phyloP scores from a whole-genome alignment of 2,113 vertebrate genomes.

The Bubo bubo region DNA sequence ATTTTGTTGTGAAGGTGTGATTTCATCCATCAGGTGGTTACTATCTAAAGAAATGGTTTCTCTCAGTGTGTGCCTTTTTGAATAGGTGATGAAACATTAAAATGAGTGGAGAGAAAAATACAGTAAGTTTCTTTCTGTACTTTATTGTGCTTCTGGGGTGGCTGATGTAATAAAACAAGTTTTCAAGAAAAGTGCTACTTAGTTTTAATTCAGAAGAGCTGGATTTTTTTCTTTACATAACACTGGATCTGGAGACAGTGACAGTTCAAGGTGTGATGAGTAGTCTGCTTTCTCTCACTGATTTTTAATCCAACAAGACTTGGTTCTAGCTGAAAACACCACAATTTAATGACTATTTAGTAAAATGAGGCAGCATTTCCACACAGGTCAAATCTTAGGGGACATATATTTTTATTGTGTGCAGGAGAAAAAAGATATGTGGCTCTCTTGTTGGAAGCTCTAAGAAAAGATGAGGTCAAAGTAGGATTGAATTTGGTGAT shows the following conservation, averaged over 20 bases:
- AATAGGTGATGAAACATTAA: not conserved
- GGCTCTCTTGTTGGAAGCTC: not conserved
- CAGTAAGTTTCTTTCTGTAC: not conserved
- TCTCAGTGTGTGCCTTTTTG: not conserved
- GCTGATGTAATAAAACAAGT: not conserved
- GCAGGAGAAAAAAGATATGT: not conserved
- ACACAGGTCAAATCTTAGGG: not conserved
- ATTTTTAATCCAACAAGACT: not conserved
- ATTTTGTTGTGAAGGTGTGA: not conserved
- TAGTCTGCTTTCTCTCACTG: not conserved
- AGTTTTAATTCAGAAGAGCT: not conserved
- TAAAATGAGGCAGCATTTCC: not conserved
- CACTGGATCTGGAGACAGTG: not conserved
- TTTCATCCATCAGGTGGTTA: not conserved
- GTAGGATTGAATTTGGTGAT: not conserved
- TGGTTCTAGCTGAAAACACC: not conserved
- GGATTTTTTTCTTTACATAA: not conserved
- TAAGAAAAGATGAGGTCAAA: not conserved
- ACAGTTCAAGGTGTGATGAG: not conserved
- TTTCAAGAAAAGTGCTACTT: not conserved
- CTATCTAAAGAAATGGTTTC: not conserved
- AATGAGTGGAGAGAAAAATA: not conserved
- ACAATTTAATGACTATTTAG: not conserved
- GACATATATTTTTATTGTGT: not conserved
- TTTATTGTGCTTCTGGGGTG: not conserved